These are phyloP conservation scores for Acanthisitta chloris DNA, from an alignment of 2,113 vertebrate genomes.

Conservation along the genomic window DNA sequence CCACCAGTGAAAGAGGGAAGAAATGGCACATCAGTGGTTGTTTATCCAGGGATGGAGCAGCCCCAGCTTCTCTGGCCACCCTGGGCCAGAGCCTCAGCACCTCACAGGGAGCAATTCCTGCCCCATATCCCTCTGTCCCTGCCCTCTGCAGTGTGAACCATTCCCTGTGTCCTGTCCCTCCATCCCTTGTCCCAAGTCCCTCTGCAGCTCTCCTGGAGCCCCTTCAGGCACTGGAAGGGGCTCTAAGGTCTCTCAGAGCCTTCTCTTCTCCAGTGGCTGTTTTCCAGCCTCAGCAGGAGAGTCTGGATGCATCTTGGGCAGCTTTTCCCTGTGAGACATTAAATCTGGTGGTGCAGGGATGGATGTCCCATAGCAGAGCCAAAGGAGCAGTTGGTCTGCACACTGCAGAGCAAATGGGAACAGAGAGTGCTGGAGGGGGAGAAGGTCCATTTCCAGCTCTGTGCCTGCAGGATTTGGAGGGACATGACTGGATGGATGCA, in stretches of 20 bases:
- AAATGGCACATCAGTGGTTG: neutral
- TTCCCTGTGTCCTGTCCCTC: too few species aligned
- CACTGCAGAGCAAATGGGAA: neutral
- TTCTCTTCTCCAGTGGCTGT: too few species aligned
- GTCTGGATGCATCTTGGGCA: neutral
- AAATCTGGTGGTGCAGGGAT: neutral
- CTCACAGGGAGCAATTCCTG: too few species aligned
- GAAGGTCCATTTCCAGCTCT: neutral
- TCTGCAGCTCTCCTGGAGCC: too few species aligned
- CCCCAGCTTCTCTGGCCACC: too few species aligned
- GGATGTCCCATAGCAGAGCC: accelerated
- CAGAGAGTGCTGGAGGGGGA: neutral
- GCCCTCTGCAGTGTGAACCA: too few species aligned
- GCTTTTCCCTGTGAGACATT: neutral
- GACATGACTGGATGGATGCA: neutral
- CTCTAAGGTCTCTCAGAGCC: too few species aligned
- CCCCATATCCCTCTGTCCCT: too few species aligned
- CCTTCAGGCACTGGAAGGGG: too few species aligned
- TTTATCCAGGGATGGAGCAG: too few species aligned
- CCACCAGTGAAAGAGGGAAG: neutral
- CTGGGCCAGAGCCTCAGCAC: too few species aligned
- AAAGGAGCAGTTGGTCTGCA: neutral
- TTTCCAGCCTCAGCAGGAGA: neutral
- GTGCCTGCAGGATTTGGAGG: neutral
- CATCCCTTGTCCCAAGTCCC: too few species aligned